Evolutionary conservation across 2,888 invertebrate species (phyloP).

Genomic region (Antitype chi): DNA sequence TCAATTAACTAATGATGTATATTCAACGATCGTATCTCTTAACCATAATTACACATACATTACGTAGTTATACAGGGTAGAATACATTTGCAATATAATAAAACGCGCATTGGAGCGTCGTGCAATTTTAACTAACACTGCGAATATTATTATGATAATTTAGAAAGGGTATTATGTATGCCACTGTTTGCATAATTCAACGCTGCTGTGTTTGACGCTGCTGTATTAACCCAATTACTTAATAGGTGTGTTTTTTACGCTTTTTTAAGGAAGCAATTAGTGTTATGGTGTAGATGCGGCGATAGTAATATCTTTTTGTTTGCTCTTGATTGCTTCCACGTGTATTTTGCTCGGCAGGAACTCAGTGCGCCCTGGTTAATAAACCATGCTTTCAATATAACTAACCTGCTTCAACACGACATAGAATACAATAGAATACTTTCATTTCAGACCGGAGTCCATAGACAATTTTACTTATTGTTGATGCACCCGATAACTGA

Average conservation of each 20-base stretch:
- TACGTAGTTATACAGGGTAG: constrained; percentile 41
- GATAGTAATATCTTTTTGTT: neutral
- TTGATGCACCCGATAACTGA: no score
- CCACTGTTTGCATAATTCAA: constrained; percentile 63
- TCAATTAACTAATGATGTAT: constrained; percentile 52
- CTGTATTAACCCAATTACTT: constrained; percentile 55
- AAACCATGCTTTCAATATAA: neutral
- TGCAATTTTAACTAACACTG: constrained; percentile 63
- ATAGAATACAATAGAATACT: no score
- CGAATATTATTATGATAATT: constrained; percentile 68
- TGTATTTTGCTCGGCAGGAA: neutral
- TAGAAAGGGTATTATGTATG: constrained; percentile 60
- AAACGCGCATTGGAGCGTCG: constrained; percentile 52
- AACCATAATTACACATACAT: constrained; percentile 52
- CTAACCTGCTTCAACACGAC: neutral
- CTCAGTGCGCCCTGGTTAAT: neutral
- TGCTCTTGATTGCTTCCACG: neutral
- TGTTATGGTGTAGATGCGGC: constrained; percentile 5
- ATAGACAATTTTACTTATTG: no score
- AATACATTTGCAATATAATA: constrained; percentile 63
- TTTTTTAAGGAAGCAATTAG: constrained; percentile 15
- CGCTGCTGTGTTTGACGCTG: constrained; percentile 50
- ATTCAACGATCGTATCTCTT: constrained; percentile 48
- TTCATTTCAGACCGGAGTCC: no score
- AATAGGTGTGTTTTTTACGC: constrained; percentile 37